These are phyloP conservation scores for Synanceia verrucosa DNA, from an alignment of 2,797 vertebrate genomes.

Conservation along the genomic window DNA sequence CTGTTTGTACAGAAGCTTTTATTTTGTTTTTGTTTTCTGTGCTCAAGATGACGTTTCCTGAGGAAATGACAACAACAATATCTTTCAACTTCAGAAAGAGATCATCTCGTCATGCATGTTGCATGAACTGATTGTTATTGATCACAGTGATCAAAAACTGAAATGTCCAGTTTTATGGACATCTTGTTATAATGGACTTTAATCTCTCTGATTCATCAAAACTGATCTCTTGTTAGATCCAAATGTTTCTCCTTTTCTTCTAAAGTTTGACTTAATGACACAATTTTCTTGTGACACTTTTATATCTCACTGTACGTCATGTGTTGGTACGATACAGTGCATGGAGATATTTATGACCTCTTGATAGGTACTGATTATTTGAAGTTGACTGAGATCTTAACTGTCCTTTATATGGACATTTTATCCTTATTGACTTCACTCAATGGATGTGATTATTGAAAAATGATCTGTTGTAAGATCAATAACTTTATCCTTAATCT, in stretches of 20 bases:
- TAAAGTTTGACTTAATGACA: no score
- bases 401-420: no score
- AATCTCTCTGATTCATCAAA: neutral
- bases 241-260: no score
- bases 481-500: neutral
- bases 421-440: no score
- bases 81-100: constrained; percentile 57
- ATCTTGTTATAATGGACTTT: neutral
- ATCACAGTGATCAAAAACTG: neutral
- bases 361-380: no score
- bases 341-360: no score
- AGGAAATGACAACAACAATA: constrained; percentile 72
- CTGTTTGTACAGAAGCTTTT: neutral
- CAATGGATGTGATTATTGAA: neutral
- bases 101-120: constrained; percentile 45
- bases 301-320: no score
- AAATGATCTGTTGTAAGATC: neutral
- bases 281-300: no score
- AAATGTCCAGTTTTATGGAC: no score
- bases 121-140: constrained; percentile 15
- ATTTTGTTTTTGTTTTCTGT: neutral
- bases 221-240: no score
- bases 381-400: no score
- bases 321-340: no score
- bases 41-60: constrained; percentile 45